phyloP scores from a whole-genome alignment of 2,113 vertebrate species.

The Pagrus major region DNA sequence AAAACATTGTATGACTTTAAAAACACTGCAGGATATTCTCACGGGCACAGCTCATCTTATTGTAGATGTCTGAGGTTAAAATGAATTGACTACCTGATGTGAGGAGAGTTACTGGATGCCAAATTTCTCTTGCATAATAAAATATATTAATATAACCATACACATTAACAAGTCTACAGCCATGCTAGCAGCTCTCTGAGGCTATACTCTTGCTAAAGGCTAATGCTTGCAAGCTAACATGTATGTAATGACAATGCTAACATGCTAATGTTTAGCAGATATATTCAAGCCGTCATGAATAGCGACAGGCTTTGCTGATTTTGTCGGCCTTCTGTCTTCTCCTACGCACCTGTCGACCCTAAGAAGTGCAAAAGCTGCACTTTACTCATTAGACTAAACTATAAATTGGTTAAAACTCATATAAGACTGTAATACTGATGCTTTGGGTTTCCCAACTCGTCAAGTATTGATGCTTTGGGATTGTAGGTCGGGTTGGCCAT shows the following conservation, averaged over 20 bases:
- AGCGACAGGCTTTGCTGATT: too few species aligned
- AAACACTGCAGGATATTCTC: background rate
- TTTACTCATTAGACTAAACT: too few species aligned
- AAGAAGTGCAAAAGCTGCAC: too few species aligned
- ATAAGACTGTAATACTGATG: too few species aligned
- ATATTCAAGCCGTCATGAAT: too few species aligned
- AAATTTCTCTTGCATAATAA: background rate
- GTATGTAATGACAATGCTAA: background rate
- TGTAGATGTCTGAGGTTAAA: background rate
- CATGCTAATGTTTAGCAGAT: background rate
- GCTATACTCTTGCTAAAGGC: background rate
- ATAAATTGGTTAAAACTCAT: too few species aligned
- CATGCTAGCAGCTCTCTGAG: background rate
- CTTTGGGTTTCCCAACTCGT: too few species aligned
- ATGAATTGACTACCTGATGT: background rate
- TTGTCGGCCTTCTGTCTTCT: too few species aligned
- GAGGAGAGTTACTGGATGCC: background rate
- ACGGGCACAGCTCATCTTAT: background rate
- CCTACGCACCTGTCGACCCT: too few species aligned
- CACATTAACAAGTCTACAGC: background rate
- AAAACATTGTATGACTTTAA: background rate
- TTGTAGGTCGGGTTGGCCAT: too few species aligned
- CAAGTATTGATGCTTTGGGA: too few species aligned
- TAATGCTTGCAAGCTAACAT: background rate
- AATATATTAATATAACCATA: background rate